Percentiles rank a stretch among this genome's conserved stretches.
These are phyloP conservation scores for Telmatherina bonti DNA, from an alignment of 2,797 vertebrate genomes.

Conservation along the genomic window DNA sequence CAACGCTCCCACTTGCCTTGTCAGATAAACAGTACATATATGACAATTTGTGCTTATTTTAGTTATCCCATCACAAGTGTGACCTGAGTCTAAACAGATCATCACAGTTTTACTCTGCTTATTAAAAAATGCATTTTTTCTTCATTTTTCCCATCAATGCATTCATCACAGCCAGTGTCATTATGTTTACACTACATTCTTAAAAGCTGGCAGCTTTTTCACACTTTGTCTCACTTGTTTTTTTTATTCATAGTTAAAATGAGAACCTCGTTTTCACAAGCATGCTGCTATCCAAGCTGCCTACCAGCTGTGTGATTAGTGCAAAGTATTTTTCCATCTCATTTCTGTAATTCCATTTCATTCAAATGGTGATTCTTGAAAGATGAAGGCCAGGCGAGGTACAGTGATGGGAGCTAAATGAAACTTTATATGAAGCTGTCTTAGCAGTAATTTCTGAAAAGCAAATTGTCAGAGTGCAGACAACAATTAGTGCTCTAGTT, in stretches of 20 bases:
- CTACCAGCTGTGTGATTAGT: conserved; percentile 21
- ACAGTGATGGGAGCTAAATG: conserved; percentile 5
- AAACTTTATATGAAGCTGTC: conserved; percentile 7
- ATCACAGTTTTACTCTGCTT: neutral
- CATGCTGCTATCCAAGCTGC: neutral
- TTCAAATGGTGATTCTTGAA: neutral
- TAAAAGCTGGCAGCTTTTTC: conserved; percentile 6
- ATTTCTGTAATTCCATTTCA: neutral
- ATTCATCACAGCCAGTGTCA: neutral
- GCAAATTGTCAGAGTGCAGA: conserved; percentile 13
- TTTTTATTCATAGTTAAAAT: neutral
- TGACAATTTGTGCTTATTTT: neutral
- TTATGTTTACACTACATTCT: neutral
- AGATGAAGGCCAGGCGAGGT: conserved; percentile 11
- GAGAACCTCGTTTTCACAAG: conserved; percentile 18
- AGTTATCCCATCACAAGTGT: neutral
- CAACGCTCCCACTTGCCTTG: neutral
- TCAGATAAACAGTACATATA: neutral
- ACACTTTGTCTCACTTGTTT: conserved; percentile 19
- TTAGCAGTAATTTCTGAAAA: neutral
- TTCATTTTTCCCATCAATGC: neutral
- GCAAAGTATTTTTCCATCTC: too few relatives aligned
- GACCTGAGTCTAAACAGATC: neutral
- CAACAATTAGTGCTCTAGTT: conserved; percentile 12
- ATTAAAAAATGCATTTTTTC: neutral